phyloP scores from a whole-genome alignment of 2,797 vertebrate genomes.

The Sebastes cheni region DNA sequence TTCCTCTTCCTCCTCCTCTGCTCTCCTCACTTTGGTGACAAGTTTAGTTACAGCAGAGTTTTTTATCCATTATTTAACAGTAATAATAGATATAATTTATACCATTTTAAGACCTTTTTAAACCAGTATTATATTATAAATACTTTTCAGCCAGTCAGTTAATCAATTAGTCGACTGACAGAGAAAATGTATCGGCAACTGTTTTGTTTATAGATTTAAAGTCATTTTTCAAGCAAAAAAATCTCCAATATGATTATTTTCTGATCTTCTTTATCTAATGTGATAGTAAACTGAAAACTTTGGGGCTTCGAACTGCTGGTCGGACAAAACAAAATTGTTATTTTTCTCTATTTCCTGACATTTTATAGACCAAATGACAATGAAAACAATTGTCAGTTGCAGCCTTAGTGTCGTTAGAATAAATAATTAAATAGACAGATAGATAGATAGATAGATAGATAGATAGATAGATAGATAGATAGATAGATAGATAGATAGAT shows the following conservation, averaged over 20 bases:
- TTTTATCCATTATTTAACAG: not conserved
- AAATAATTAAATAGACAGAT: not conserved
- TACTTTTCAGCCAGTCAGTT: not conserved
- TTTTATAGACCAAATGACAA: not conserved
- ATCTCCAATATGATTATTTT: not conserved
- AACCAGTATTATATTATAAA: not conserved
- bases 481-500: too few species aligned
- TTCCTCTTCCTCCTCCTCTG: not conserved
- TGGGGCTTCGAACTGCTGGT: not conserved
- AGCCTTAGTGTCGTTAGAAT: not conserved
- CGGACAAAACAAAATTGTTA: not conserved
- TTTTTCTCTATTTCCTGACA: not conserved
- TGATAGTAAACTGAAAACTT: not conserved
- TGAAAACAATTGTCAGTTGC: not conserved
- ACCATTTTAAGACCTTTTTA: not conserved
- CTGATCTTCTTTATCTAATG: not conserved
- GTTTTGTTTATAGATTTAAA: not conserved
- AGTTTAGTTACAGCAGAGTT: constrained; percentile 13
- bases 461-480: too few species aligned
- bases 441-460: too few species aligned
- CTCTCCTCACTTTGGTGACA: constrained; percentile 14
- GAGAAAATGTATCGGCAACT: not conserved
- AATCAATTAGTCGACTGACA: not conserved
- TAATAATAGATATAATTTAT: not conserved
- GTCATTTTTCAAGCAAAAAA: not conserved